phyloP scores from a whole-genome alignment of 53 echinoderm and acorn worm genomes.

The Astropecten irregularis region DNA sequence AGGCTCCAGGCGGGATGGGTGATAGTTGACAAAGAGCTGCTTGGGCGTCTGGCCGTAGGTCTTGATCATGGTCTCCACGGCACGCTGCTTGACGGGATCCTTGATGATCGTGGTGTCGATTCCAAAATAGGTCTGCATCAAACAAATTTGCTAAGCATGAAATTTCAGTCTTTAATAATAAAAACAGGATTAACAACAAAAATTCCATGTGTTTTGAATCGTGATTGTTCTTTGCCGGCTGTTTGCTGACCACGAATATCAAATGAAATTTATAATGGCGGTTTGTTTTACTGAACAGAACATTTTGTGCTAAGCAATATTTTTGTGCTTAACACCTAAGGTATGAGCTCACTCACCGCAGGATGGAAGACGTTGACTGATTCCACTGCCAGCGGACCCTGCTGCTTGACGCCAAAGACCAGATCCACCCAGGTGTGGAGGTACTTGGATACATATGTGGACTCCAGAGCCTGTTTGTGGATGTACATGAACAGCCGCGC shows the following conservation, averaged over 20 bases:
- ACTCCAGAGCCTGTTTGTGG: slow-evolving; percentile 91
- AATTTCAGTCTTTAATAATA: too few relatives aligned
- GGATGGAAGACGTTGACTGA: slow-evolving; percentile 97
- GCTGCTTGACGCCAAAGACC: slow-evolving; percentile 97
- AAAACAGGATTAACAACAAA: too few relatives aligned
- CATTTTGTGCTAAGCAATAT: too few relatives aligned
- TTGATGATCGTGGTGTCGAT: slow-evolving; percentile 78
- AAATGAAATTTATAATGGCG: too few relatives aligned
- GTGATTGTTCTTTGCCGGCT: too few relatives aligned
- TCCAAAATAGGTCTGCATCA: slow-evolving; percentile 97
- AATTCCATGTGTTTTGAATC: too few relatives aligned
- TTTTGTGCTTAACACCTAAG: too few relatives aligned
- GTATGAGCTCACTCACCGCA: slow-evolving; percentile 95
- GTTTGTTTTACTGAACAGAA: too few relatives aligned
- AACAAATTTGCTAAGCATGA: too few relatives aligned
- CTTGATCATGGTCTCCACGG: slow-evolving; percentile 99
- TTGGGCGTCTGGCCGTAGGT: slow-evolving; percentile 98
- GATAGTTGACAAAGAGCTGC: slow-evolving; percentile 84
- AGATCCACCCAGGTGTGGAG: slow-evolving; percentile 93
- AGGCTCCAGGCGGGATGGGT: slow-evolving; percentile 62
- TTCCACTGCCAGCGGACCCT: slow-evolving; percentile 80
- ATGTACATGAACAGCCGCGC: slow-evolving; percentile 82
- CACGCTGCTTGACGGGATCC: slow-evolving; percentile 75
- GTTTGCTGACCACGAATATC: too few relatives aligned
- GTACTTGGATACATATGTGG: slow-evolving; percentile 67